These are phyloP conservation scores for Drosophila ficusphila DNA, from an alignment of 1,140 invertebrate genomes.

Conservation along the genomic window DNA sequence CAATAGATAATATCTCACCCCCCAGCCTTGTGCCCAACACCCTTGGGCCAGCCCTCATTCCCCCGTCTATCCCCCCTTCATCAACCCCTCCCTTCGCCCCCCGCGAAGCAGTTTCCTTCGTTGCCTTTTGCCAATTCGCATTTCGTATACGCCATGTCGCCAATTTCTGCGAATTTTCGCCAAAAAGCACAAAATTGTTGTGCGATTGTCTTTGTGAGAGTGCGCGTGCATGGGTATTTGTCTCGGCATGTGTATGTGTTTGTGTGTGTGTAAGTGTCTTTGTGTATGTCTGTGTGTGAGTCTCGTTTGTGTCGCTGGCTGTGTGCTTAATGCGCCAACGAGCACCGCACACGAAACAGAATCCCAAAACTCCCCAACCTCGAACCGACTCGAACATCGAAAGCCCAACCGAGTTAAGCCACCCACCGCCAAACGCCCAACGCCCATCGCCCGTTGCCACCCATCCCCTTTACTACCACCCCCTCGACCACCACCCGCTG, in stretches of 20 bases:
- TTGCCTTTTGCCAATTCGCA: constrained; percentile 36
- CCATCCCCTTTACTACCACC: background rate
- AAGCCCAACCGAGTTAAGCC: constrained; percentile 9
- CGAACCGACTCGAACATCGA: background rate
- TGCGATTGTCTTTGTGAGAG: constrained; percentile 50
- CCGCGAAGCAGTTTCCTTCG: constrained; percentile 6
- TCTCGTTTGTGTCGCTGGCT: constrained; percentile 10
- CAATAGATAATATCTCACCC: constrained; percentile 17
- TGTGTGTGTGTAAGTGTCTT: background rate
- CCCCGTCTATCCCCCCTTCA: background rate
- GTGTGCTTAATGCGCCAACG: constrained; percentile 74
- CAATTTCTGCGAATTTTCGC: constrained; percentile 69
- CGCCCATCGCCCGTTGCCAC: background rate
- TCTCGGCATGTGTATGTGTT: constrained; percentile 9
- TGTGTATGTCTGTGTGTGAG: constrained; percentile 19
- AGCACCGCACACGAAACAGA: constrained; percentile 65
- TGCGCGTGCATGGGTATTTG: background rate
- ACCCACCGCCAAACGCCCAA: no score
- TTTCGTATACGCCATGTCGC: constrained; percentile 67
- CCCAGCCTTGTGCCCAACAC: background rate
- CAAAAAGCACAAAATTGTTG: constrained; percentile 68
- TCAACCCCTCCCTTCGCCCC: no score
- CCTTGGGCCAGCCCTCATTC: background rate
- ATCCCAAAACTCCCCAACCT: constrained; percentile 42
- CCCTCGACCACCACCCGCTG: constrained; percentile 18